Evolutionary conservation across 1,140 invertebrate species (phyloP).

Genomic region (Papilio polytes): DNA sequence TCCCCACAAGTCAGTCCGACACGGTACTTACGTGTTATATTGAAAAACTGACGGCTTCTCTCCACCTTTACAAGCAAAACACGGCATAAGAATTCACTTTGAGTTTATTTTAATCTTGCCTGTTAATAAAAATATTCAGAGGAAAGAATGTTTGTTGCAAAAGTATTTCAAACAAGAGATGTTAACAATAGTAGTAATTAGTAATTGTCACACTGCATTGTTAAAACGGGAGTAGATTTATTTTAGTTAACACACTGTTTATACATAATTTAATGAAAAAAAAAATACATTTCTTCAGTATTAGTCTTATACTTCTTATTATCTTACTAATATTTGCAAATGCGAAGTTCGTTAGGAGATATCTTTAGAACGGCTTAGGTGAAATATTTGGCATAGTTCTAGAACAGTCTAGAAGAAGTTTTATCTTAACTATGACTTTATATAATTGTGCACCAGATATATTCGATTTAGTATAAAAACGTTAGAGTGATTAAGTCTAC

Average conservation of each 20-base stretch:
- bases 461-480: too few relatives aligned
- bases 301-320: not conserved
- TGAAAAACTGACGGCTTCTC: constrained; percentile 10
- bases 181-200: not conserved
- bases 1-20: constrained; percentile 25
- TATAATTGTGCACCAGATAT: not conserved
- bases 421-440: not conserved
- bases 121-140: not conserved
- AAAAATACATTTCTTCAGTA: too few relatives aligned
- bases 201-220: not conserved
- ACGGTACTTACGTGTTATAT: constrained; percentile 30
- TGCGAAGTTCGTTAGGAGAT: too few relatives aligned
- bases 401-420: not conserved
- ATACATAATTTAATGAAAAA: not conserved
- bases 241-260: not conserved
- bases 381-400: too few relatives aligned
- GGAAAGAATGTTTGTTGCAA: not conserved
- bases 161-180: constrained; percentile 1
- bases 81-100: not conserved
- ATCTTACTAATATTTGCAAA: too few relatives aligned
- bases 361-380: too few relatives aligned
- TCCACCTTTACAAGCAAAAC: constrained; percentile 8
- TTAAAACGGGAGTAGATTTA: not conserved
- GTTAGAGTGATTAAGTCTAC: not conserved
- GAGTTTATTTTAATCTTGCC: not conserved